Evolutionary conservation across 2,888 invertebrate species (phyloP).

Genomic region (Agonopterix heracliana): DNA sequence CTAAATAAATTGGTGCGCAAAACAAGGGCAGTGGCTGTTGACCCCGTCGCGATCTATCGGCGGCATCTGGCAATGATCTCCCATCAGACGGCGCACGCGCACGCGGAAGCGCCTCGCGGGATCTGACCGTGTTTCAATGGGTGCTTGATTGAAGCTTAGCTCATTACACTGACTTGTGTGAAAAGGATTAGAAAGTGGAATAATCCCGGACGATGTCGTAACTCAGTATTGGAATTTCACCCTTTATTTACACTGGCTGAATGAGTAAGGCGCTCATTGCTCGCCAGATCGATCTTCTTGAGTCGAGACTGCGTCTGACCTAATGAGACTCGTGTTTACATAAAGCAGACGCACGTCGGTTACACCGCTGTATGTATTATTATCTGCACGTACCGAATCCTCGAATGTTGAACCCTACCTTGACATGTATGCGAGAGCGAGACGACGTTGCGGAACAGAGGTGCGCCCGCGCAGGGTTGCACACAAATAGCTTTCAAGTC

Average conservation of each 20-base stretch:
- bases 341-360: conserved; percentile 51
- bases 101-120: conserved; percentile 56
- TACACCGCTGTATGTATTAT: conserved; percentile 56
- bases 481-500: conserved; percentile 67
- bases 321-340: conserved; percentile 53
- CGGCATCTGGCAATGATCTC: conserved; percentile 73
- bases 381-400: conserved; percentile 60
- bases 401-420: conserved; percentile 75
- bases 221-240: conserved; percentile 26
- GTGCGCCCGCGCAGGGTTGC: conserved; percentile 61
- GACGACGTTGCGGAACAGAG: conserved; percentile 56
- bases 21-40: conserved; percentile 74
- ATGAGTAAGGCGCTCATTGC: neutral
- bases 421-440: conserved; percentile 70
- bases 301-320: conserved; percentile 39
- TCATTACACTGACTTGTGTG: conserved; percentile 32
- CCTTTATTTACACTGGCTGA: conserved; percentile 12
- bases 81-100: conserved; percentile 46
- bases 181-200: conserved; percentile 54
- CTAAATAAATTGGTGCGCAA: conserved; percentile 20
- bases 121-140: conserved; percentile 68
- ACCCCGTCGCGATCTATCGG: conserved; percentile 69
- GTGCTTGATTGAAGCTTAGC: conserved; percentile 42
- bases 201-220: conserved; percentile 27
- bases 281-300: neutral